phyloP scores from a whole-genome alignment of 2,113 vertebrate genomes.

The Gasterosteus aculeatus region DNA sequence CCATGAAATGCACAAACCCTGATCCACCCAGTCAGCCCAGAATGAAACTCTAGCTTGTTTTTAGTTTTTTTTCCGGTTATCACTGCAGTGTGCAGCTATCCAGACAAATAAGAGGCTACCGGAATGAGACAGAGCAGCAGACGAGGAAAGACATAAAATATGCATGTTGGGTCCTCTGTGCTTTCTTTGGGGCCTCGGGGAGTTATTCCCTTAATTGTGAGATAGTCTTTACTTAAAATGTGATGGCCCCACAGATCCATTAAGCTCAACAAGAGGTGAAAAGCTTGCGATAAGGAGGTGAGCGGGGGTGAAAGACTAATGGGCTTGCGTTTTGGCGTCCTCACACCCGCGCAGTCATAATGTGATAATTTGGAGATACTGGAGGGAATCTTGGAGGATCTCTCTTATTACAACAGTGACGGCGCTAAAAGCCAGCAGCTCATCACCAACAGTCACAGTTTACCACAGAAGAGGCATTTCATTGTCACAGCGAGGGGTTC shows the following conservation, averaged over 20 bases:
- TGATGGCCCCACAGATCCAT: constrained; percentile 71
- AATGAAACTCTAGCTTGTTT: constrained; percentile 20
- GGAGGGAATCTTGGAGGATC: constrained; percentile 81
- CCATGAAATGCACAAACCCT: constrained; percentile 11
- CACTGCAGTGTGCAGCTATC: constrained; percentile 21
- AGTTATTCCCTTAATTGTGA: constrained; percentile 77
- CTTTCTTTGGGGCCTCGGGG: constrained; percentile 64
- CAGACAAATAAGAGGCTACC: constrained; percentile 31
- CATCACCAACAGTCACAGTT: constrained; percentile 57
- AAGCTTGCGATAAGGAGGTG: constrained; percentile 76
- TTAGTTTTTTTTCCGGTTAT: constrained; percentile 19
- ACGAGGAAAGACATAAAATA: constrained; percentile 57
- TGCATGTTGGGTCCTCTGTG: constrained; percentile 51
- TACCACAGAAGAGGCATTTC: constrained; percentile 56
- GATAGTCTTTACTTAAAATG: constrained; percentile 75
- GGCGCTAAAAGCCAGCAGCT: constrained; percentile 66
- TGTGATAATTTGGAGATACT: constrained; percentile 87
- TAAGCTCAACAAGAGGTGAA: constrained; percentile 73
- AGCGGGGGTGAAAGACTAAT: constrained; percentile 87
- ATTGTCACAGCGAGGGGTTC: constrained; percentile 45
- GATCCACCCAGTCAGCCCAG: constrained; percentile 29
- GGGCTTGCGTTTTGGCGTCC: constrained; percentile 78
- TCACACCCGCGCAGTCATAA: constrained; percentile 85
- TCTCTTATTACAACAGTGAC: constrained; percentile 57
- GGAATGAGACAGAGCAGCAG: constrained; percentile 37